Conservation (phyloP, 37 sponge, comb jelly and placozoan species). For the Amphimedon queenslandica region DNA sequence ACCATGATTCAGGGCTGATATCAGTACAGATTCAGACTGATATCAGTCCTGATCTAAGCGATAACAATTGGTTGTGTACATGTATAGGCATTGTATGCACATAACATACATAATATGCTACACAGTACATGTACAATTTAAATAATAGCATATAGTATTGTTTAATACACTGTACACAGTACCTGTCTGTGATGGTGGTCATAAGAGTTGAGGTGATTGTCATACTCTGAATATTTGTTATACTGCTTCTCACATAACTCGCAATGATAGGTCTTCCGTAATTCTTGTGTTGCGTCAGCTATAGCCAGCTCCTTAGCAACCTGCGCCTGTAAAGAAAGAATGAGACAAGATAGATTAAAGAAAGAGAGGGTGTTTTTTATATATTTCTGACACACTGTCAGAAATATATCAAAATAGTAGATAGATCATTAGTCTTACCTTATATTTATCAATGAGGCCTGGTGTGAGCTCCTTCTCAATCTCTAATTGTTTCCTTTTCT, state of each 20-base stretch:
- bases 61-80: no score
- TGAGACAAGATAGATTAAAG: neutral
- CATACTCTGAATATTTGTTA: conserved; percentile 79
- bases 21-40: no score
- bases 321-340: neutral
- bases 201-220: conserved; percentile 94
- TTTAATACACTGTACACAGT: no score
- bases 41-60: no score
- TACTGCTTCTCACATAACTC: conserved; percentile 89
- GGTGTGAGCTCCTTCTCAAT: conserved; percentile 76
- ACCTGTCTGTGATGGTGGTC: conserved; percentile 88
- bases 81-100: neutral
- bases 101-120: neutral
- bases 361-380: neutral
- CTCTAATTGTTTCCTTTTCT: conserved; percentile 78
- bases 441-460: conserved; percentile 66
- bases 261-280: conserved; percentile 84
- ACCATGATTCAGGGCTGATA: no score
- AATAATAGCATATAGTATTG: no score
- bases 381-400: no score
- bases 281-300: conserved; percentile 43
- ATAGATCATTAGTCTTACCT: conserved; percentile 17
- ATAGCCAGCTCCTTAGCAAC: conserved; percentile 19
- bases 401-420: neutral
- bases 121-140: no score